Evolutionary conservation across 1,140 invertebrate species (phyloP).

Genomic region (Oppia nitens): DNA sequence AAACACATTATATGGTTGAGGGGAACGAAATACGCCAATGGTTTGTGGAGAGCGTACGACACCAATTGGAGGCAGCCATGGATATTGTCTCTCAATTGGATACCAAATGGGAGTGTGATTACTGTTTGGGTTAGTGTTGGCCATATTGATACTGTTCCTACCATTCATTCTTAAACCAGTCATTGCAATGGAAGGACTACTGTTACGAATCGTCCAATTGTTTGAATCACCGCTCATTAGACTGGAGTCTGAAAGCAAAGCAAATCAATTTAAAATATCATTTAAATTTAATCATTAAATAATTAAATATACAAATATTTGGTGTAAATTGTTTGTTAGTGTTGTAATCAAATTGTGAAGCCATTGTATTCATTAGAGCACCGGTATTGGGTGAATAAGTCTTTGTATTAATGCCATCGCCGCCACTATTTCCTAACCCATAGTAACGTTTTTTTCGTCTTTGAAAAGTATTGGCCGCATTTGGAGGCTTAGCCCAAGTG

Average conservation of each 20-base stretch:
- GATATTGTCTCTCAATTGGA: background rate
- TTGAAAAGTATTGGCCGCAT: background rate
- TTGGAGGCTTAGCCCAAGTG: conserved; percentile 12
- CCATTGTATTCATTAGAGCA: background rate
- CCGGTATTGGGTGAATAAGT: background rate
- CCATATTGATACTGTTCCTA: background rate
- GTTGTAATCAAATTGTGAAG: background rate
- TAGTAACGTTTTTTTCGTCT: background rate
- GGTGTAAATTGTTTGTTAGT: background rate
- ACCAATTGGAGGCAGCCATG: background rate
- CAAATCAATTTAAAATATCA: background rate
- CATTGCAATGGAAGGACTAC: no score
- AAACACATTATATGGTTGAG: background rate
- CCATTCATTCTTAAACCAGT: no score
- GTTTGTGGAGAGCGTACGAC: background rate
- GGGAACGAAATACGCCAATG: background rate
- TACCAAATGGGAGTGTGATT: background rate
- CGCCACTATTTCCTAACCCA: background rate
- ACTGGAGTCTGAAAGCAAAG: no score
- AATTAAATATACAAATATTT: background rate
- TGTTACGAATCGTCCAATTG: background rate
- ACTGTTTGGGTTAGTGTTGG: background rate
- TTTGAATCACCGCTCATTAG: background rate
- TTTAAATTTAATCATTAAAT: background rate
- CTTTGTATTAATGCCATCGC: background rate